Conservation (phyloP, 2,113 vertebrate species). For the Canis aureus region DNA sequence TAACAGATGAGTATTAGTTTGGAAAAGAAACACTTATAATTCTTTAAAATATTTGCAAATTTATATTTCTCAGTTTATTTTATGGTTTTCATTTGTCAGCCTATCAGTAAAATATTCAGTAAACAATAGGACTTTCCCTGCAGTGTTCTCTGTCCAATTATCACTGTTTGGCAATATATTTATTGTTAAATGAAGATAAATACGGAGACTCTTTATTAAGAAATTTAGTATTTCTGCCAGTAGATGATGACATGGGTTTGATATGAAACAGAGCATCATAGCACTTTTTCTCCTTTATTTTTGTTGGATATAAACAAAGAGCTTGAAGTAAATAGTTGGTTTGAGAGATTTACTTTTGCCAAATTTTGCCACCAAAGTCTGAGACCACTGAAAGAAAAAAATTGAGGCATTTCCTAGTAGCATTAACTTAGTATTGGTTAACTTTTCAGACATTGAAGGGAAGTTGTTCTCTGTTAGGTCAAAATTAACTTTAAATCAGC, state of each 20-base stretch:
- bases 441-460: not conserved
- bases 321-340: not conserved
- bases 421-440: not conserved
- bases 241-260: not conserved
- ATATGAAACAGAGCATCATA: not conserved
- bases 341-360: not conserved
- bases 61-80: constrained; percentile 12
- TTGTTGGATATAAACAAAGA: constrained; percentile 37
- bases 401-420: not conserved
- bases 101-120: not conserved
- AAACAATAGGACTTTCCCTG: not conserved
- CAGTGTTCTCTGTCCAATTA: not conserved
- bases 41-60: not conserved
- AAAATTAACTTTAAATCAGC: constrained; percentile 51
- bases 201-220: not conserved
- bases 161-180: not conserved
- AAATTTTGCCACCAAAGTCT: not conserved
- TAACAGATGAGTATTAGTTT: constrained; percentile 1
- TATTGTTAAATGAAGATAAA: constrained; percentile 4
- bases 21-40: not conserved
- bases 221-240: not conserved
- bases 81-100: not conserved
- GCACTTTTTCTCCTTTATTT: not conserved
- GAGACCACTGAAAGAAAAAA: not conserved
- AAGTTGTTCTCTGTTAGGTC: constrained; percentile 1